Base-by-base conservation (phyloP, 2,797 vertebrate species). In the Sebastes minor region DNA sequence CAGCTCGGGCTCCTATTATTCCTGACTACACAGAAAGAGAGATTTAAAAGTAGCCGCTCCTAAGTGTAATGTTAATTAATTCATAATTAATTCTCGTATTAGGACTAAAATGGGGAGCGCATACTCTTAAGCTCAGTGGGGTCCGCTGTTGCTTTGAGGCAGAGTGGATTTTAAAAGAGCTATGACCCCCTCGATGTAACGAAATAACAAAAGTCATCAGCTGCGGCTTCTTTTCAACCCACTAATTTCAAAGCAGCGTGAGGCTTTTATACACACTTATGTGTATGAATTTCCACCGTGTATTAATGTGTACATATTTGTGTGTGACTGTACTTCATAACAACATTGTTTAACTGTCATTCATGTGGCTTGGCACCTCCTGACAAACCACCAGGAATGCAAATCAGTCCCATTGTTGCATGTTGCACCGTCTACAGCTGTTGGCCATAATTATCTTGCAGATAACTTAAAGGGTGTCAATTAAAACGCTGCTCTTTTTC, bases 391-490 rank as follows among this genome's bases (percentile, higher is more conserved):
- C 69, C 86, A 81, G 92, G 92, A 91, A 94, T 94, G 86, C 85
- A 94, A 95, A 94, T 94, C 88, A 78, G 76, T 88, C 85, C 86
- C 86, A 93, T 92, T 95, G 94, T 94, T 94, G 89, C 91, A 73
- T 87, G 90, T 92, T 88, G 90, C 84, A 86, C 75, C 74, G 63
- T 89, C 89, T 94, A 91, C 94, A 95, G 93, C 94, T 93, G 90
- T 90, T 92, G 90, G 91, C 87, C 87, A 92, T 94, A 92, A 94
- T 95, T 95, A 95, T 95, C 94, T 91, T 78, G 88, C 87, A 78
- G 91, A 92, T 90, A 93, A 94, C 93, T 94, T 95, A 90, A 93
- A 95, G 92, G 83, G 86, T 92, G 92, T 94, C 89, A 94, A 94
- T 94, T 94, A 95, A 94, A 94, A 91, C 59, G 33, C 83, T 86